A percentile compares a stretch with the other conserved stretches of the same genome.
These are phyloP conservation scores for Conus betulinus DNA, from an alignment of 1,140 invertebrate genomes.

Conservation along the genomic window DNA sequence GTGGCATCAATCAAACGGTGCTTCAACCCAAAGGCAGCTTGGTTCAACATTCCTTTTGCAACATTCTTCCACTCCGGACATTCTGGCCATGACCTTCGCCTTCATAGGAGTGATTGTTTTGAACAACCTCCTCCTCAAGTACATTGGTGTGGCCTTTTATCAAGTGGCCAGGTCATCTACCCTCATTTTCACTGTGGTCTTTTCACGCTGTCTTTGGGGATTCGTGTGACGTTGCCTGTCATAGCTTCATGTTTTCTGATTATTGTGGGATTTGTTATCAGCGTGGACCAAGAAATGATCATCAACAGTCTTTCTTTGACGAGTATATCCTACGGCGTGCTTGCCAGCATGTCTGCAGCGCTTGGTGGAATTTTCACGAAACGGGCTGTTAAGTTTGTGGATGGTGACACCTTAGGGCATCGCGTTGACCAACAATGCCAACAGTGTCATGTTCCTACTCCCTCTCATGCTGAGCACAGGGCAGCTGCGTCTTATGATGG, in stretches of 20 bases:
- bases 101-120: conserved; percentile 68
- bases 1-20: conserved; percentile 28
- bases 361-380: conserved; percentile 71
- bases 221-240: conserved; percentile 54
- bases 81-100: conserved; percentile 65
- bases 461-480: conserved; percentile 65
- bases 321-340: conserved; percentile 71
- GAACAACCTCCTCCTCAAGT: conserved; percentile 74
- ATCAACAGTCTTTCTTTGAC: conserved; percentile 64
- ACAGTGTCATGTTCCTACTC: conserved; percentile 65
- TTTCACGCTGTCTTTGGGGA: conserved; percentile 61
- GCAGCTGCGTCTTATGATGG: conserved; percentile 49
- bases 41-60: conserved; percentile 48
- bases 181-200: conserved; percentile 72
- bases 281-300: conserved; percentile 71
- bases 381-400: conserved; percentile 53
- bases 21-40: conserved; percentile 33
- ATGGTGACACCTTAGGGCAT: conserved; percentile 65
- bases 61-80: conserved; percentile 57
- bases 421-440: conserved; percentile 69
- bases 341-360: conserved; percentile 71
- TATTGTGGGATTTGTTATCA: conserved; percentile 69
- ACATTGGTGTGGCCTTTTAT: conserved; percentile 74
- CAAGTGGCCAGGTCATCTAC: conserved; percentile 74
- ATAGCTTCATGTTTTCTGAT: conserved; percentile 68